Conservation (phyloP, 1,140 invertebrate genomes). For the Drosophila sechellia region DNA sequence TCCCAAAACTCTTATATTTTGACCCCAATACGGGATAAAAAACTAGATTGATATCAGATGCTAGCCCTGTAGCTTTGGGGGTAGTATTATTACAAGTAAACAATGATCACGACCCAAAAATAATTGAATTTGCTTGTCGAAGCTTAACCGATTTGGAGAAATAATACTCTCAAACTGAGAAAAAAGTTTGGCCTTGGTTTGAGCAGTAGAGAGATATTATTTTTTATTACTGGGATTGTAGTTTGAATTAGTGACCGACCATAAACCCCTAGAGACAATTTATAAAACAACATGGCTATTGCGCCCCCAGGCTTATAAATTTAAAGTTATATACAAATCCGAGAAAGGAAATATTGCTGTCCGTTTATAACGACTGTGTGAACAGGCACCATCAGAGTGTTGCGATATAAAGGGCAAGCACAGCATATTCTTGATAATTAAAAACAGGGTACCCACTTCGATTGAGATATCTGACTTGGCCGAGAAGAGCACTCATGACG, state of each 20-base stretch:
- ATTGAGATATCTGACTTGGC: no score
- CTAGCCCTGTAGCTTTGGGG: background rate
- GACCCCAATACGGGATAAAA: background rate
- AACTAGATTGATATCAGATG: background rate
- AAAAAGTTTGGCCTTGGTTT: background rate
- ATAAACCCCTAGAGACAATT: no score
- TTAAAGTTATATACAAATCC: background rate
- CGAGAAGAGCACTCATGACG: background rate
- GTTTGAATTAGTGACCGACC: background rate
- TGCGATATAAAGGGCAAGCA: no score
- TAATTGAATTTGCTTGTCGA: background rate
- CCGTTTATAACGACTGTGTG: background rate
- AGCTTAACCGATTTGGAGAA: background rate
- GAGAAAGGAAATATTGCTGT: background rate
- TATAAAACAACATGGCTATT: no score
- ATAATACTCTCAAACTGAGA: background rate
- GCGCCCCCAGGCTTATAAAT: background rate
- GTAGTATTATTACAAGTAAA: background rate
- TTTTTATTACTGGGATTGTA: background rate
- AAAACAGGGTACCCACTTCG: background rate
- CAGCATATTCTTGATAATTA: background rate
- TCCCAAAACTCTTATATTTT: background rate
- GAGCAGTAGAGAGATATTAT: background rate
- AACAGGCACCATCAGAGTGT: background rate
- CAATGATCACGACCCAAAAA: no score